A percentile compares a stretch with the other conserved stretches of the same genome.
These are phyloP conservation scores for Pammene fasciana DNA, from an alignment of 2,888 invertebrate species.

Conservation along the genomic window DNA sequence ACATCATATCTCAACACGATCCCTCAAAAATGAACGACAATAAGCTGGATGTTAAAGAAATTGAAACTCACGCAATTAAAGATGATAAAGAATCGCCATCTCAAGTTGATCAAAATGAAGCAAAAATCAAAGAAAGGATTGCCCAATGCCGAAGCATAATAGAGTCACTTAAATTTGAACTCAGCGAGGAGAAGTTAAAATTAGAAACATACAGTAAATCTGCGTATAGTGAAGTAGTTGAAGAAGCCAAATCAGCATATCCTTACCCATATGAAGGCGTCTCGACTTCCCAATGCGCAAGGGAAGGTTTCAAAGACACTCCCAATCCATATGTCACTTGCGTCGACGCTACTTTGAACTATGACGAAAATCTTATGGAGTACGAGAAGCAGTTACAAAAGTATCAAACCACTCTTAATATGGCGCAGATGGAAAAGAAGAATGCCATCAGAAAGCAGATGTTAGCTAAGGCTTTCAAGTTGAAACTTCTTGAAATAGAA, in stretches of 20 bases:
- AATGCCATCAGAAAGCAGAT: conserved; percentile 77
- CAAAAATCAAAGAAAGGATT: conserved; percentile 69
- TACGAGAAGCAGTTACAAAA: conserved; percentile 76
- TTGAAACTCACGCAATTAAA: conserved; percentile 16
- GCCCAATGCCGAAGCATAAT: conserved; percentile 70
- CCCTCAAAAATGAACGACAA: conserved; percentile 14
- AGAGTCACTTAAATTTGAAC: conserved; percentile 69
- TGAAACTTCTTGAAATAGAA: conserved; percentile 76
- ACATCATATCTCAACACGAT: conserved; percentile 11
- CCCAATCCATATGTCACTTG: conserved; percentile 57
- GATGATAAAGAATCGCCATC: conserved; percentile 50
- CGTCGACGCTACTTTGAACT: conserved; percentile 65
- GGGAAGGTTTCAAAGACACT: conserved; percentile 46
- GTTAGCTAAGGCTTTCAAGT: conserved; percentile 73
- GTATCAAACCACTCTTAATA: conserved; percentile 73
- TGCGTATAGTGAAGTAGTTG: conserved; percentile 39
- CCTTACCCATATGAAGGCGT: conserved; percentile 44
- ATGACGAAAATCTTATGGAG: conserved; percentile 71
- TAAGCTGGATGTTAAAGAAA: conserved; percentile 13
- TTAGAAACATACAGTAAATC: conserved; percentile 58
- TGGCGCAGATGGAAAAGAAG: conserved; percentile 77
- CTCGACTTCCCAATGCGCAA: conserved; percentile 45
- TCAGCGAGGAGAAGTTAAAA: conserved; percentile 70
- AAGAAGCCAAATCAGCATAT: conserved; percentile 37
- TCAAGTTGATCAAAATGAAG: conserved; percentile 63